Conservation (phyloP, 2,797 vertebrate genomes). For the Darevskia nairensis region DNA sequence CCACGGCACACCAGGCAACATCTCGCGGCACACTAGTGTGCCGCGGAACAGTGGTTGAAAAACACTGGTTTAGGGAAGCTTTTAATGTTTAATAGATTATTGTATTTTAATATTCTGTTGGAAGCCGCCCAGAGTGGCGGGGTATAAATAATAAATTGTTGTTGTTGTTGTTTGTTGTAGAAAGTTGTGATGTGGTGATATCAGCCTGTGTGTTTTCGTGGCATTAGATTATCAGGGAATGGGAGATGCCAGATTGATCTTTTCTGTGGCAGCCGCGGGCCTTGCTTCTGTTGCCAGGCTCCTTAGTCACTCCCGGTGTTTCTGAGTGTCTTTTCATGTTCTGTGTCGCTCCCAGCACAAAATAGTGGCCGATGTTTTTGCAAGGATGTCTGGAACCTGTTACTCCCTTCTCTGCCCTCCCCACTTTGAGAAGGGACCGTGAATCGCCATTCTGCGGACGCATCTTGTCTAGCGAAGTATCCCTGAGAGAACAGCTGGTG, state of each 20-base stretch:
- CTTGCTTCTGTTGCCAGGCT: not conserved
- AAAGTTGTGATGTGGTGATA: not conserved
- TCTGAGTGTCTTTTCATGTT: not conserved
- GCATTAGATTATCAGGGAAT: not conserved
- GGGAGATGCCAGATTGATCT: not conserved
- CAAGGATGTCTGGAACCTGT: conserved; percentile 8
- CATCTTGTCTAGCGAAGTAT: not conserved
- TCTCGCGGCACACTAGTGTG: too few relatives aligned
- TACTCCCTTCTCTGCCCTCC: not conserved
- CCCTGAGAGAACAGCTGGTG: conserved; percentile 34
- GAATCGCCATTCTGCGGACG: conserved; percentile 21
- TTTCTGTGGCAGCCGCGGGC: not conserved
- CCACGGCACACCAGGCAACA: too few relatives aligned
- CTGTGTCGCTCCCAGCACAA: not conserved
- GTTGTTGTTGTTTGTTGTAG: not conserved
- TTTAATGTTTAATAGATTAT: too few relatives aligned
- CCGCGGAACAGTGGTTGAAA: too few relatives aligned
- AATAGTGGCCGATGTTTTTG: not conserved
- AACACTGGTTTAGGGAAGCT: too few relatives aligned
- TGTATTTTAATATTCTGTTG: too few relatives aligned
- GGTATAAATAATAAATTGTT: too few relatives aligned
- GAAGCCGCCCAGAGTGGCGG: too few relatives aligned
- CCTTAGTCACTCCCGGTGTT: not conserved
- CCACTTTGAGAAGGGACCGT: conserved; percentile 19
- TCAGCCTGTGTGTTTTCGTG: not conserved